Base-by-base conservation (phyloP, 2,888 invertebrate genomes). In the Tinea pellionella region DNA sequence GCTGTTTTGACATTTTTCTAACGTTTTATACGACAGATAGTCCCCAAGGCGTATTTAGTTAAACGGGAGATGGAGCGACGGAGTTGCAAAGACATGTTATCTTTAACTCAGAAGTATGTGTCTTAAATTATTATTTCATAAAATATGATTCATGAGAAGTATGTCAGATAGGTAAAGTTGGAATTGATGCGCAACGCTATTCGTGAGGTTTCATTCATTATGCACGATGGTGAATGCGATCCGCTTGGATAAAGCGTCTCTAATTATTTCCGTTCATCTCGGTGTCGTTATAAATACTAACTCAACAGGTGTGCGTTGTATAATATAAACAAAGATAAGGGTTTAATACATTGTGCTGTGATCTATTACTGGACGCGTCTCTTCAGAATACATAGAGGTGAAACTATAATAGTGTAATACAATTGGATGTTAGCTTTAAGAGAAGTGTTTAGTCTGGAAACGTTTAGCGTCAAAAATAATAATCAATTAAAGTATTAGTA, bases 191-290 rank as follows among this genome's bases (percentile, higher is more conserved):
- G 47, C 13, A 24, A 3, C 59, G 57, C 57, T 57, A 47, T 59
- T 62, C 64, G 71, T 77, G 77, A 77, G 76, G 77, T 75, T 81
- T 78, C 80, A 78, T 83, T 85, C 81, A 84, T 85, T 83, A 82
- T 78, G 74, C 74, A 37, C 59, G 65, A 66, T 64, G 64, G 70
- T 83, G 80, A 83, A 83, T 82, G 75, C 78, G 77, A 81, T 80
- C 77, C 74, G 76, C 72, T 75, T 72, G 77, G 75, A 79, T 77
- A 78, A 75, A 77, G 77, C 78, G 70, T 65, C 79, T 77, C 80
- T 85, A 84, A 84, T 84, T 84, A 81, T 78, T 84, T 84, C 82
- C 84, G 82, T 70, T 68, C 69, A 73, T 73, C 72, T 74, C 37
- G 29, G 32, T 55, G 29, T 55, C 57, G 15, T 57, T 57, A 57